Percentiles rank a stretch among this genome's conserved stretches.
Evolutionary conservation across 2,113 vertebrate genomes (phyloP).

Genomic region (Pelobates fuscus): DNA sequence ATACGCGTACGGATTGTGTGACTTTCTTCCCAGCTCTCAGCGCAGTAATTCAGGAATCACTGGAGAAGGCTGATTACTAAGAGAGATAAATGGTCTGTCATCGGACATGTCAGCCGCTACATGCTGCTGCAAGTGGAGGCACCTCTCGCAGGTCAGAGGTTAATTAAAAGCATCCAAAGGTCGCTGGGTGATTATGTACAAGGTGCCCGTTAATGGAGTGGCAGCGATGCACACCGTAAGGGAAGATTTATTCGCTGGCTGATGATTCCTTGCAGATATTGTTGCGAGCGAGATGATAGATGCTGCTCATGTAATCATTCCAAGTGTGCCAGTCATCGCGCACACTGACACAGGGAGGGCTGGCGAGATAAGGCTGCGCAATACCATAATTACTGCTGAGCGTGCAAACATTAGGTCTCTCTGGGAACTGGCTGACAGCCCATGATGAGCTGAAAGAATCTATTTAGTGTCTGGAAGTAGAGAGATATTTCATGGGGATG

Average conservation of each 20-base stretch:
- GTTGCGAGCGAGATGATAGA: conserved; percentile 90
- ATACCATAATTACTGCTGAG: conserved; percentile 75
- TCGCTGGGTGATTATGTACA: conserved; percentile 83
- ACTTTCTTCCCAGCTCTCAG: conserved; percentile 48
- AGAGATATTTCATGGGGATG: too few relatives aligned
- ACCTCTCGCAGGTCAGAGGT: conserved; percentile 83
- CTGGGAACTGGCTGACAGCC: neutral
- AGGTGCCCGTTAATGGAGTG: conserved; percentile 84
- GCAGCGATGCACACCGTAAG: conserved; percentile 74
- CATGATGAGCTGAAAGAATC: neutral
- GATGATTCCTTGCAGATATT: conserved; percentile 92
- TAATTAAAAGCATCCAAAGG: conserved; percentile 92
- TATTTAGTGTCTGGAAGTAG: neutral
- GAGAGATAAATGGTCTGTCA: conserved; percentile 74
- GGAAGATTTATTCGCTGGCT: conserved; percentile 91
- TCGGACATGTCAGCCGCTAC: conserved; percentile 81
- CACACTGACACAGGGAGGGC: conserved; percentile 74
- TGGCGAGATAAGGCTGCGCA: conserved; percentile 77
- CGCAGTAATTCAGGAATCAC: conserved; percentile 61
- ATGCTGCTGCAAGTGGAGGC: conserved; percentile 46
- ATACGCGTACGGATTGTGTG: neutral
- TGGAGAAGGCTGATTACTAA: conserved; percentile 65
- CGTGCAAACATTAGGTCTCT: conserved; percentile 73
- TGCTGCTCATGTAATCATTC: conserved; percentile 58
- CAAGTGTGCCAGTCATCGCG: conserved; percentile 68